Percentiles rank a stretch among this genome's conserved stretches.
These are phyloP conservation scores for Drosophila borealis DNA, from an alignment of 2,888 invertebrate genomes.

Conservation along the genomic window DNA sequence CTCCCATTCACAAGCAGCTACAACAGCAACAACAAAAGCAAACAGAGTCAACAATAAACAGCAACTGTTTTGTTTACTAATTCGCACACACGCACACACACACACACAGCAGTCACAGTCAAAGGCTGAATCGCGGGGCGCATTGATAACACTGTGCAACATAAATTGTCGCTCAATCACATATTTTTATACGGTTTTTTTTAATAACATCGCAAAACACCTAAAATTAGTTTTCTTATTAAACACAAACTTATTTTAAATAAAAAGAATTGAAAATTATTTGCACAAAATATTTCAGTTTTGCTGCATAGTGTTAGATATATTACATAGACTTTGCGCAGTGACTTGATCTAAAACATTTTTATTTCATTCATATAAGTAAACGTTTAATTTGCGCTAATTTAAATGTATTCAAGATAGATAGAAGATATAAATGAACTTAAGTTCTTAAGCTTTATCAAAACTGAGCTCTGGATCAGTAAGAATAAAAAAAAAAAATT, in stretches of 20 bases:
- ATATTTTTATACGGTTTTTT: too few species aligned
- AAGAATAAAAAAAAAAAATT: too few species aligned
- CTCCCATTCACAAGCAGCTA: slow-evolving; percentile 23
- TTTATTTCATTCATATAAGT: slow-evolving; percentile 14
- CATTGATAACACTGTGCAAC: slow-evolving; percentile 22
- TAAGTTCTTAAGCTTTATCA: background rate
- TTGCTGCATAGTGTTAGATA: background rate
- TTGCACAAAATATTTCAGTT: background rate
- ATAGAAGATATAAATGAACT: background rate
- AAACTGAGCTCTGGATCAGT: background rate
- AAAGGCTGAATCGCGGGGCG: slow-evolving; percentile 20
- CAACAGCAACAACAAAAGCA: slow-evolving; percentile 42
- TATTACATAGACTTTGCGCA: background rate
- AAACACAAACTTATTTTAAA: too few species aligned
- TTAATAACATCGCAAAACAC: too few species aligned
- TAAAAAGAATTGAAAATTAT: background rate
- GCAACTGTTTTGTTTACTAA: slow-evolving; percentile 68
- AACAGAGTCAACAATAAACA: slow-evolving; percentile 52
- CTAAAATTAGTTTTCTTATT: too few species aligned
- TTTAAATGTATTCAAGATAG: slow-evolving; percentile 12
- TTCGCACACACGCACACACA: slow-evolving; percentile 38
- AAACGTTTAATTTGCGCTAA: slow-evolving; percentile 14
- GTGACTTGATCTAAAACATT: background rate
- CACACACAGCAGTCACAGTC: slow-evolving; percentile 15
- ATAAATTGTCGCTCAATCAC: slow-evolving; percentile 5